Conservation (phyloP, 1,140 invertebrate species). For the Phymastichus coffea region DNA sequence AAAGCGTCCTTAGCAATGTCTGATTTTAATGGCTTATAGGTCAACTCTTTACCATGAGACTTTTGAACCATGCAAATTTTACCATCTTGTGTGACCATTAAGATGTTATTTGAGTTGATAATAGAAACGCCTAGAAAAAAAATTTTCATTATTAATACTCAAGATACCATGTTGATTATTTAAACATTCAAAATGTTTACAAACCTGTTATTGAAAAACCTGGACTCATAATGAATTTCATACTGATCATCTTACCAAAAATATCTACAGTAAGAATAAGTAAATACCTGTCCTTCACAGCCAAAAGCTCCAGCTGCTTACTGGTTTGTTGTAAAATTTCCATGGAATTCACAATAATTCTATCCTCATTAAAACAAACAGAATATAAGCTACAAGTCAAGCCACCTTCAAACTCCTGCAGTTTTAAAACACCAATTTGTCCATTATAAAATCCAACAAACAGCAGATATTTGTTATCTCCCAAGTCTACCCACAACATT, state of each 20-base stretch:
- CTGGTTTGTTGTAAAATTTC: conserved; percentile 29
- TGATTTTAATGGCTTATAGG: conserved; percentile 25
- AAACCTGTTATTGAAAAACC: conserved; percentile 44
- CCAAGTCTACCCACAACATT: conserved; percentile 39
- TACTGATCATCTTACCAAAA: conserved; percentile 28
- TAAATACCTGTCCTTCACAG: conserved; percentile 36
- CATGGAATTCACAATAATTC: conserved; percentile 37
- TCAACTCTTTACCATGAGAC: conserved; percentile 22
- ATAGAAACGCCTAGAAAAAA: conserved; percentile 35
- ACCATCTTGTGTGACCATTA: conserved; percentile 44
- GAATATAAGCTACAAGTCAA: conserved; percentile 22
- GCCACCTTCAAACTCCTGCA: conserved; percentile 23
- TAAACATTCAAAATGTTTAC: conserved; percentile 12
- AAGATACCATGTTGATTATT: neutral
- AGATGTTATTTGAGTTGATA: conserved; percentile 28
- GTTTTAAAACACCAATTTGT: conserved; percentile 34
- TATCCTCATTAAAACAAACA: conserved; percentile 38
- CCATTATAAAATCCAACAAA: conserved; percentile 46
- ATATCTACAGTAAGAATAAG: conserved; percentile 32
- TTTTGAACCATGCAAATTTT: conserved; percentile 32
- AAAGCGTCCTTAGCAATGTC: conserved; percentile 34
- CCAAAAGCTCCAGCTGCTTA: conserved; percentile 30
- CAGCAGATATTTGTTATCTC: conserved; percentile 33
- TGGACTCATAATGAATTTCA: conserved; percentile 26
- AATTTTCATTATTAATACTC: conserved; percentile 9